Percentiles rank a stretch among this genome's conserved stretches.
phyloP scores from a whole-genome alignment of 2,797 vertebrate genomes.

The Gymnothorax reevesii region DNA sequence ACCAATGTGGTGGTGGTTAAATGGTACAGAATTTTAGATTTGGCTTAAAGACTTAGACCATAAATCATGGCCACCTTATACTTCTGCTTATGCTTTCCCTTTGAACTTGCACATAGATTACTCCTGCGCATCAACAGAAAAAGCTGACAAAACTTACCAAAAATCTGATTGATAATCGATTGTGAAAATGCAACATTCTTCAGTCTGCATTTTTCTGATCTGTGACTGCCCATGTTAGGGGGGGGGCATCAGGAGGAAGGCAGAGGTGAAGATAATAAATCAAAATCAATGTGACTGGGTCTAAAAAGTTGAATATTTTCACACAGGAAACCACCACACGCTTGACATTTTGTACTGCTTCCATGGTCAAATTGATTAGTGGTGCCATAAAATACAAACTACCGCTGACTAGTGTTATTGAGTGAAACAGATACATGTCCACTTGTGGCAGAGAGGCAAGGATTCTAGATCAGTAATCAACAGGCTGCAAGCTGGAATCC shows the following conservation, averaged over 20 bases:
- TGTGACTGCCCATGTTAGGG: constrained; percentile 57
- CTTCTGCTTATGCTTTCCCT: constrained; percentile 50
- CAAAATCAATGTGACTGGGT: background rate
- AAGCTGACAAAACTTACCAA: constrained; percentile 69
- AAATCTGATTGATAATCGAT: constrained; percentile 59
- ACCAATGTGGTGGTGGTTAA: background rate
- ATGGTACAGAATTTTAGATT: background rate
- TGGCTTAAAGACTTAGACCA: constrained; percentile 46
- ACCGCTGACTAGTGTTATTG: background rate
- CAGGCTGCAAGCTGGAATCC: background rate
- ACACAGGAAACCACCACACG: background rate
- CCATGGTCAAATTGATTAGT: background rate
- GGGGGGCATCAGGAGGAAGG: background rate
- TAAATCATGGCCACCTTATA: constrained; percentile 61
- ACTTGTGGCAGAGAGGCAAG: background rate
- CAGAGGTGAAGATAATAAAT: background rate
- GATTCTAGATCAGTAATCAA: background rate
- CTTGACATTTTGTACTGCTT: background rate
- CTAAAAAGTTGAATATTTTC: constrained; percentile 23
- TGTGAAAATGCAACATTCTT: constrained; percentile 53
- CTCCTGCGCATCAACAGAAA: constrained; percentile 63
- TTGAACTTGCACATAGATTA: constrained; percentile 66
- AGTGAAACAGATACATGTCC: background rate
- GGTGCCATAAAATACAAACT: background rate
- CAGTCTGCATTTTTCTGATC: constrained; percentile 49